Evolutionary conservation across 2,888 invertebrate genomes (phyloP).

Genomic region (Protonemura montana): DNA sequence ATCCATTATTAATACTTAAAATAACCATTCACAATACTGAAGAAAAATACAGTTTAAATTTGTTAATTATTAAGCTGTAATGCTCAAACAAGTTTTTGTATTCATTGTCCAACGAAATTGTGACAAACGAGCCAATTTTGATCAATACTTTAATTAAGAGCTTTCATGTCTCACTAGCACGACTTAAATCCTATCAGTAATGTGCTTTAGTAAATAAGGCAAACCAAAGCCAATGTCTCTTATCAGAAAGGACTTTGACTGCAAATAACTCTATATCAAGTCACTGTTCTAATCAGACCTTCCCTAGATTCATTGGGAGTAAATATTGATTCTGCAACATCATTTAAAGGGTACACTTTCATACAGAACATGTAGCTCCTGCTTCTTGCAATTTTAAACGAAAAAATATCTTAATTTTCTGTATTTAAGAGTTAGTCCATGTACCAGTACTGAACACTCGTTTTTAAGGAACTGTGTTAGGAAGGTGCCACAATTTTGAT

Average conservation of each 20-base stretch:
- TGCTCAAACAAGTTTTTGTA: not conserved
- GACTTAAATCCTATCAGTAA: not conserved
- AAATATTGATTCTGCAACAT: not conserved
- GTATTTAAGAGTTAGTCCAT: too few relatives aligned
- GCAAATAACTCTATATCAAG: slow-evolving; percentile 10
- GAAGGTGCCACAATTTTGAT: too few relatives aligned
- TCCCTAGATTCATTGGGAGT: not conserved
- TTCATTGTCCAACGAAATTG: not conserved
- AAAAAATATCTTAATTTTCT: too few relatives aligned
- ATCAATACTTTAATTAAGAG: not conserved
- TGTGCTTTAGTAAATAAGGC: slow-evolving; percentile 22
- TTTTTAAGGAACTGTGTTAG: too few relatives aligned
- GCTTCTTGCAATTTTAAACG: too few relatives aligned
- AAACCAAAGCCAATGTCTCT: not conserved
- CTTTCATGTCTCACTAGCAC: not conserved
- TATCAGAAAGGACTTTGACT: slow-evolving; percentile 37
- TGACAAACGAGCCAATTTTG: not conserved
- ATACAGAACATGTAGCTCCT: not conserved
- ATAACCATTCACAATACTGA: not conserved
- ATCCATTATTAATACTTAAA: slow-evolving; percentile 20
- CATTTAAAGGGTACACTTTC: not conserved
- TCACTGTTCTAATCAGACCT: not conserved
- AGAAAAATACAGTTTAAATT: not conserved
- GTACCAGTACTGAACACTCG: too few relatives aligned
- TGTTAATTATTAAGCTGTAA: not conserved